A percentile compares a stretch with the other conserved stretches of the same genome.
These are phyloP conservation scores for Scaeva pyrastri DNA, from an alignment of 2,888 invertebrate species.

Conservation along the genomic window DNA sequence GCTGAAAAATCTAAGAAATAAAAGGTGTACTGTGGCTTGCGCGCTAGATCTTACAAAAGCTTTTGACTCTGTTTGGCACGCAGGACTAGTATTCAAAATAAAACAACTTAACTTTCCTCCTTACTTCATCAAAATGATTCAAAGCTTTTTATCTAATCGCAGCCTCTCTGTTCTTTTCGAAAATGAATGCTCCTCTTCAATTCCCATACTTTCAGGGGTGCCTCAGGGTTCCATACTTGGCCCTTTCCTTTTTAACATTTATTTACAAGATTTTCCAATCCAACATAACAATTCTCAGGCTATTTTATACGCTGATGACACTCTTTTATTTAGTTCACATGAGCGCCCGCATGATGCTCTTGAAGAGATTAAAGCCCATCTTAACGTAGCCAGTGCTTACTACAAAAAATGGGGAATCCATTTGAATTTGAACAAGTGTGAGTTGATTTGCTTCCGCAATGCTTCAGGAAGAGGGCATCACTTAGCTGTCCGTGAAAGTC, in stretches of 20 bases:
- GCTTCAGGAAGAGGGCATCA: neutral
- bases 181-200: neutral
- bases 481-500: conserved; percentile 11
- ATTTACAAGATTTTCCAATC: neutral
- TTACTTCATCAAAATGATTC: neutral
- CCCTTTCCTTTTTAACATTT: conserved; percentile 2
- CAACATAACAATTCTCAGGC: neutral
- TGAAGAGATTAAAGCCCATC: neutral
- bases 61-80: neutral
- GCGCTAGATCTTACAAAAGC: no score
- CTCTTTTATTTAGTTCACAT: neutral
- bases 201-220: neutral
- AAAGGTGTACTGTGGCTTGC: no score
- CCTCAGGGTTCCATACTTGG: conserved; percentile 9
- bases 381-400: neutral
- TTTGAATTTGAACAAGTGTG: neutral
- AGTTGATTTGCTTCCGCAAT: neutral
- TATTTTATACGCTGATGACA: conserved; percentile 1
- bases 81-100: neutral
- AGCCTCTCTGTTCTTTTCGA: neutral
- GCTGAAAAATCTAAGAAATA: no score
- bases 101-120: neutral
- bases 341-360: conserved; percentile 10
- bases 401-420: conserved; percentile 12
- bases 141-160: neutral